These are phyloP conservation scores for Mugil cephalus DNA, from an alignment of 2,113 vertebrate genomes.

Conservation along the genomic window DNA sequence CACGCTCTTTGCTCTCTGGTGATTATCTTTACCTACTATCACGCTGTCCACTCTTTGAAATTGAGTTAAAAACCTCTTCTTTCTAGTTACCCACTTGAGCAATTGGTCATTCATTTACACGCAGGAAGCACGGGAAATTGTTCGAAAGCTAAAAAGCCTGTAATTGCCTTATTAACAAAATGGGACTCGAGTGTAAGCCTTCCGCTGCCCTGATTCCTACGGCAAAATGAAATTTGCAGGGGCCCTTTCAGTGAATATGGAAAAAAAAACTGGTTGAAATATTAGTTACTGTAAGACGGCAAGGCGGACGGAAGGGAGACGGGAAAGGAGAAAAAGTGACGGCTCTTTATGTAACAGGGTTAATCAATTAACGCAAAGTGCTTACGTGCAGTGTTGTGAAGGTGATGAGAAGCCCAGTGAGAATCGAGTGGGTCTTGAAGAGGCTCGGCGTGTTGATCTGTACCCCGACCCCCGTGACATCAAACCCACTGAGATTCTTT, in stretches of 20 bases:
- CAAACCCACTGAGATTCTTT: slow-evolving; percentile 2
- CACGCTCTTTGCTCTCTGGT: slow-evolving; percentile 3
- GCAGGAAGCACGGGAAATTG: slow-evolving; percentile 48
- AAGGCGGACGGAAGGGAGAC: neutral
- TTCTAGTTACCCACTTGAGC: slow-evolving; percentile 33
- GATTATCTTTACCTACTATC: slow-evolving; percentile 32
- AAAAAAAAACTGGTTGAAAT: slow-evolving; percentile 29
- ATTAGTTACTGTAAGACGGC: slow-evolving; percentile 19
- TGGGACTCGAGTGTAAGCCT: slow-evolving; percentile 44
- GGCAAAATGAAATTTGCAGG: slow-evolving; percentile 36
- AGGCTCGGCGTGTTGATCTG: neutral
- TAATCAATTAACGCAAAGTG: slow-evolving; percentile 24
- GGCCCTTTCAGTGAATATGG: slow-evolving; percentile 37
- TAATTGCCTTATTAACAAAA: slow-evolving; percentile 71
- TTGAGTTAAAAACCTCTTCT: slow-evolving; percentile 35
- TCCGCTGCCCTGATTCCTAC: slow-evolving; percentile 39
- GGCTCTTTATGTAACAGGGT: slow-evolving; percentile 7
- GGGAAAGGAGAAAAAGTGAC: neutral
- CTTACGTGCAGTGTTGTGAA: slow-evolving; percentile 4
- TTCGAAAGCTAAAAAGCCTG: slow-evolving; percentile 55
- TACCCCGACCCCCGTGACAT: slow-evolving; percentile 4
- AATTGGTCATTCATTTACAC: slow-evolving; percentile 46
- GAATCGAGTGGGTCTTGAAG: neutral
- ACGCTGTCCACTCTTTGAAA: slow-evolving; percentile 30
- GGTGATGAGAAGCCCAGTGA: neutral